phyloP scores from a whole-genome alignment of 2,113 vertebrate genomes.

The Hippolais icterina region DNA sequence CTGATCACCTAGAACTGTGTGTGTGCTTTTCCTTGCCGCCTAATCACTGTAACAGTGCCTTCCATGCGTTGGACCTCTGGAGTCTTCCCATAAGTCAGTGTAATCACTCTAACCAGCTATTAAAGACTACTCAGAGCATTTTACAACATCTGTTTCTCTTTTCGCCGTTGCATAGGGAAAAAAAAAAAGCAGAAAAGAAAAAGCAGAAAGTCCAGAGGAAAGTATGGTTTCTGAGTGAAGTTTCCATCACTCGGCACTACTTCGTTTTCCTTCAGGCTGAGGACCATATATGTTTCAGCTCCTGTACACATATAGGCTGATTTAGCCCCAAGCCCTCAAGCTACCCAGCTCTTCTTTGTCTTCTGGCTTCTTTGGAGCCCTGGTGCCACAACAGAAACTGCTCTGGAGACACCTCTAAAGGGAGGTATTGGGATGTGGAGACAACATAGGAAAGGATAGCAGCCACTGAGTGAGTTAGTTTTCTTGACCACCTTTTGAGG shows the following conservation, averaged over 20 bases:
- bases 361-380: neutral
- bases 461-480: neutral
- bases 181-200: neutral
- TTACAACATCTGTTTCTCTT: neutral
- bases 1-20: too few species aligned
- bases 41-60: too few species aligned
- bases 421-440: neutral
- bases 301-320: neutral
- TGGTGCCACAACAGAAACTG: neutral
- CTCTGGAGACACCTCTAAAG: neutral
- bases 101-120: neutral
- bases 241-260: neutral
- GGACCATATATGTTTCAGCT: neutral
- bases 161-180: neutral
- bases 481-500: neutral
- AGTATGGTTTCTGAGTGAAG: neutral
- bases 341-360: neutral
- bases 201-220: neutral
- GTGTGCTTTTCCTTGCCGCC: too few species aligned
- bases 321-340: neutral
- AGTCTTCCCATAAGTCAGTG: neutral
- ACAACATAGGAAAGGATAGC: neutral
- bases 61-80: neutral
- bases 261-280: neutral
- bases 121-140: neutral